Evolutionary conservation across 2,888 invertebrate species (phyloP).

Genomic region (Phytoseiulus persimilis): DNA sequence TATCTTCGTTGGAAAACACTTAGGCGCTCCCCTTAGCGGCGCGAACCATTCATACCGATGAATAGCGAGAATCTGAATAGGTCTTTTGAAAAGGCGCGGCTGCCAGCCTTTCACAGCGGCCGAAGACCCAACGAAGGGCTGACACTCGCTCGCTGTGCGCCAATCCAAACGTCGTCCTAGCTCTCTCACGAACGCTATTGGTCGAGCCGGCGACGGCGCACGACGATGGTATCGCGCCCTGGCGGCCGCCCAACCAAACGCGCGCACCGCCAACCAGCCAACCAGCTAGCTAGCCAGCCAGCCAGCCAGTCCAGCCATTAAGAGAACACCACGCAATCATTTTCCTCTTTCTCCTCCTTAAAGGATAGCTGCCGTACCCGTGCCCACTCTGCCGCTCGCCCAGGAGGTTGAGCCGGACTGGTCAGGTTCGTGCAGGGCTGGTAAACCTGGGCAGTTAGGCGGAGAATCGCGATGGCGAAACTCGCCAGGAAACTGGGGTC

Average conservation of each 20-base stretch:
- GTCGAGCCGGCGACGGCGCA: constrained; percentile 19
- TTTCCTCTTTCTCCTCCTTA: neutral
- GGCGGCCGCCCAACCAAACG: constrained; percentile 24
- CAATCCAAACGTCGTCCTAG: constrained; percentile 10
- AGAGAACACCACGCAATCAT: constrained; percentile 9
- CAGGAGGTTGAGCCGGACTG: neutral
- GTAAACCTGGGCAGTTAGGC: no score
- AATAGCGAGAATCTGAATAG: constrained; percentile 38
- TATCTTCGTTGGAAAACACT: constrained; percentile 38
- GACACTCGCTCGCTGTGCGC: constrained; percentile 29
- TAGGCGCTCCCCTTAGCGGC: constrained; percentile 37
- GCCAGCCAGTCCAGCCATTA: neutral
- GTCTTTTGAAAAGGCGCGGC: constrained; percentile 38
- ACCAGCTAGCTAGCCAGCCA: constrained; percentile 13
- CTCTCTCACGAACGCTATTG: neutral
- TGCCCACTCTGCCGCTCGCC: neutral
- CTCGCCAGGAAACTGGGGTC: no score
- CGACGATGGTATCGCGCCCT: constrained; percentile 34
- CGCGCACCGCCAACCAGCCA: neutral
- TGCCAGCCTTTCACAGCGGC: constrained; percentile 33
- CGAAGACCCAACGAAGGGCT: constrained; percentile 37
- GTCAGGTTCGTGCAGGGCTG: neutral
- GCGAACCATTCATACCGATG: constrained; percentile 38
- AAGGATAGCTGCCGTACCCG: neutral
- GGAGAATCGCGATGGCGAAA: no score